Evolutionary conservation across 2,888 invertebrate species (phyloP).

Genomic region (Nebria brevicollis): DNA sequence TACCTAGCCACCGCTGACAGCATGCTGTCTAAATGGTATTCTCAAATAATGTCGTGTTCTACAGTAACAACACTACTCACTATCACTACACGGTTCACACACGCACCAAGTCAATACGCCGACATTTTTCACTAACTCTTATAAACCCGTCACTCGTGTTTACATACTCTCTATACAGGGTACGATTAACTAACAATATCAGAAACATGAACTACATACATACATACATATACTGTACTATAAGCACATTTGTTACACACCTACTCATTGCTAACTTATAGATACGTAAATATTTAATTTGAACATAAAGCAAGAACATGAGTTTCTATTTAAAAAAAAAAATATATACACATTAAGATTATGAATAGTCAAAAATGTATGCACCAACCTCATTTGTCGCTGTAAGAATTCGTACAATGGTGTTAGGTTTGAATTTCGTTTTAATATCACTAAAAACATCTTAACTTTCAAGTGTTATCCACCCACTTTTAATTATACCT

Average conservation of each 20-base stretch:
- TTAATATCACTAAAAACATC: neutral
- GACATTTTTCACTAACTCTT: neutral
- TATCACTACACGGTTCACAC: neutral
- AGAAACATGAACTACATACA: too few relatives aligned
- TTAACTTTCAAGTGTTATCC: neutral
- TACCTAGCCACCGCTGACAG: slow-evolving; percentile 42
- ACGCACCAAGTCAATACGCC: neutral
- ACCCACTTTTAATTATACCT: neutral
- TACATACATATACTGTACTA: too few relatives aligned
- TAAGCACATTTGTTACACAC: too few relatives aligned
- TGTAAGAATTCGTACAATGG: neutral
- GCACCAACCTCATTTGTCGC: neutral
- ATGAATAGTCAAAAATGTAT: too few relatives aligned
- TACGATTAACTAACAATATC: too few relatives aligned
- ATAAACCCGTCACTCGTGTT: slow-evolving; percentile 2
- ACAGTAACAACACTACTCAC: slow-evolving; percentile 18
- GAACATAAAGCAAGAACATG: too few relatives aligned
- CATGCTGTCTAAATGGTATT: slow-evolving; percentile 44
- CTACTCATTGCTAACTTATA: too few relatives aligned
- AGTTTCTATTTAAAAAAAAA: too few relatives aligned
- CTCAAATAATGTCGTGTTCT: slow-evolving; percentile 45
- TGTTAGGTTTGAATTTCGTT: neutral
- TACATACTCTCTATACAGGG: neutral
- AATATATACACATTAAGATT: too few relatives aligned
- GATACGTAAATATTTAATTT: too few relatives aligned